Conservation (phyloP, 2,888 invertebrate species). For the Tetragnatha montana region DNA sequence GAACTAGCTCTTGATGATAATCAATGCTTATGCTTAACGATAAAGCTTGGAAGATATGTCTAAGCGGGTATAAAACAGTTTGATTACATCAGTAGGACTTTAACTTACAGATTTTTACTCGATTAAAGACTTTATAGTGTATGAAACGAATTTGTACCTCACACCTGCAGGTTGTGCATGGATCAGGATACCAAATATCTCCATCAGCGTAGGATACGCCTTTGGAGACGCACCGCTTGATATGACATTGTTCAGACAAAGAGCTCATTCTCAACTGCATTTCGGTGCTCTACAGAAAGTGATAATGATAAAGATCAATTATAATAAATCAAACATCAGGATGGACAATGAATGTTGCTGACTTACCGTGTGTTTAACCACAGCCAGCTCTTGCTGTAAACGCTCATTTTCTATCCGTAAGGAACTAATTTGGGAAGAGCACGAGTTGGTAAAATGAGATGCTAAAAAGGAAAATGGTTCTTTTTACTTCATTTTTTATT, state of each 20-base stretch:
- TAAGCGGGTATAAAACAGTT: neutral
- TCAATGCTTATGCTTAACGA: no score
- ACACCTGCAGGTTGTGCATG: conserved; percentile 63
- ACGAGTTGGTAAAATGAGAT: conserved; percentile 11
- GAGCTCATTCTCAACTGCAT: conserved; percentile 38
- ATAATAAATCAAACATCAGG: neutral
- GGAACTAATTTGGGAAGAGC: conserved; percentile 24
- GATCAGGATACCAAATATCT: conserved; percentile 63
- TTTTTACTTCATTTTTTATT: no score
- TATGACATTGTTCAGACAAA: conserved; percentile 30
- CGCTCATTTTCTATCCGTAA: conserved; percentile 54
- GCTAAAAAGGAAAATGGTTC: no score
- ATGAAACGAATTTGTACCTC: conserved; percentile 34
- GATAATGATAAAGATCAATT: neutral
- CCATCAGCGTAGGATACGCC: conserved; percentile 40
- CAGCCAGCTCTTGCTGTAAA: conserved; percentile 45
- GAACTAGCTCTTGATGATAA: no score
- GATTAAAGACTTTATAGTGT: neutral
- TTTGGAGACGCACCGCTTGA: conserved; percentile 30
- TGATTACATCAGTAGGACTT: neutral
- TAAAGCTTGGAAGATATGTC: no score
- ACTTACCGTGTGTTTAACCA: conserved; percentile 46
- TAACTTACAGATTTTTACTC: neutral
- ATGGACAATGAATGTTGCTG: neutral
- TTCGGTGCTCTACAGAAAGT: conserved; percentile 37